These are phyloP conservation scores for Sebastes vulpes DNA, from an alignment of 2,797 vertebrate species.

Conservation along the genomic window DNA sequence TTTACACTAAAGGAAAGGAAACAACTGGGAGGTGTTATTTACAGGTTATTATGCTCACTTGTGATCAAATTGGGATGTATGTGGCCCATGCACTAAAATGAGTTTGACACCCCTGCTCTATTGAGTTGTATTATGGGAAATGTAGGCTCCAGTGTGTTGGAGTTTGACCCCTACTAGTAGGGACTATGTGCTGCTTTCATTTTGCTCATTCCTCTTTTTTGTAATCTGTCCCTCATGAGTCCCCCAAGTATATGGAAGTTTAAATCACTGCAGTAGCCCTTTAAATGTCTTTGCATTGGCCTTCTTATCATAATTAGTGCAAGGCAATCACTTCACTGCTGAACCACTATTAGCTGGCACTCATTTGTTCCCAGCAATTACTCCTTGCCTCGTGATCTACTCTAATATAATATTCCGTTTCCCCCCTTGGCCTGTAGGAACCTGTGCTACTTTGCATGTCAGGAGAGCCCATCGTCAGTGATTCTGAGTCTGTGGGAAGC, in stretches of 20 bases:
- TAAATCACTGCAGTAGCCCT: background rate
- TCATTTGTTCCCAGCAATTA: background rate
- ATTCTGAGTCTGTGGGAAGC: slow-evolving; percentile 99
- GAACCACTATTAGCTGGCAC: background rate
- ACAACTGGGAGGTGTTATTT: too few species aligned
- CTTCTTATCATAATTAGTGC: background rate
- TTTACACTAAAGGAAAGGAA: too few species aligned
- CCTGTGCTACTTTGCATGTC: slow-evolving; percentile 94
- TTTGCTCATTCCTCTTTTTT: background rate
- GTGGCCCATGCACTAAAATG: too few species aligned
- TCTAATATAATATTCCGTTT: background rate
- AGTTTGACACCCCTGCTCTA: background rate
- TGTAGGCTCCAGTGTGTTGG: background rate
- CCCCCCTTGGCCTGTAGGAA: slow-evolving; percentile 84
- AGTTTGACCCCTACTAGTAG: background rate
- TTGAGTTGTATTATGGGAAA: background rate
- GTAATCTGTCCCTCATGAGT: background rate
- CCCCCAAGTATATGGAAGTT: background rate
- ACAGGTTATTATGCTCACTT: too few species aligned
- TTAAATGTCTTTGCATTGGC: background rate
- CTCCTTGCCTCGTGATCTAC: background rate
- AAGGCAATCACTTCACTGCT: background rate
- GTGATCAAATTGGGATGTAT: too few species aligned
- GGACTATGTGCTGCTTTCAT: background rate
- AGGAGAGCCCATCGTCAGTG: slow-evolving; percentile 94